phyloP scores from a whole-genome alignment of 2,888 invertebrate genomes.

The Ditylenchus weischeri region DNA sequence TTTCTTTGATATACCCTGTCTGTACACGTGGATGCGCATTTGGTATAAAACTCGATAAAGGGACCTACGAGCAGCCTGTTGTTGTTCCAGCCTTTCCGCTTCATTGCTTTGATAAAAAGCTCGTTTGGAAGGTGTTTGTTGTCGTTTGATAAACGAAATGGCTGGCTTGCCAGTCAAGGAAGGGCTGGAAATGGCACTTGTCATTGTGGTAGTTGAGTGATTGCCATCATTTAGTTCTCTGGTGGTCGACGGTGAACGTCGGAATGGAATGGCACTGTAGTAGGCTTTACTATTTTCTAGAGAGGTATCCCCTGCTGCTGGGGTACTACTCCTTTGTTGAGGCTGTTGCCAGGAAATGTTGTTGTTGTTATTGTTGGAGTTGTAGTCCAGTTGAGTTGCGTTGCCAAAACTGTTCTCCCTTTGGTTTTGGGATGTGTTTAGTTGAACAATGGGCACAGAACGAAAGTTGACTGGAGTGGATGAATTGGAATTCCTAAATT shows the following conservation, averaged over 20 bases:
- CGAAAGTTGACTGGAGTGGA: constrained; percentile 9
- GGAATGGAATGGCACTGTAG: constrained; percentile 12
- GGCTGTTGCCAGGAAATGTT: background rate
- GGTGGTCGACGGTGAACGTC: background rate
- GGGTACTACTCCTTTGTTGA: background rate
- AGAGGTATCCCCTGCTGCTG: background rate
- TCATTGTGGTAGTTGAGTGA: background rate
- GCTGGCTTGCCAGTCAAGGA: background rate
- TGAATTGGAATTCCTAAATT: too few relatives aligned
- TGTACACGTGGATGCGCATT: too few relatives aligned
- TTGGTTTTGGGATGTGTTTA: background rate
- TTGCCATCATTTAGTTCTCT: background rate
- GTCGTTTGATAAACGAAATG: background rate
- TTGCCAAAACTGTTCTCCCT: background rate
- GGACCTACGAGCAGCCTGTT: too few relatives aligned
- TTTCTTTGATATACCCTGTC: too few relatives aligned
- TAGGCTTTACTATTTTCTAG: background rate
- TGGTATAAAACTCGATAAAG: too few relatives aligned
- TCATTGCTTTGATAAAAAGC: too few relatives aligned
- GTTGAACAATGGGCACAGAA: background rate
- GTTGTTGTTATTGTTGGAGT: background rate
- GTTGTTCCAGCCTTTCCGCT: too few relatives aligned
- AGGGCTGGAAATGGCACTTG: constrained; percentile 6
- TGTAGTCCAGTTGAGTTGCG: too few relatives aligned
- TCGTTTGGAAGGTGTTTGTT: background rate